phyloP scores from a whole-genome alignment of 2,113 vertebrate species.

The Bos indicus region DNA sequence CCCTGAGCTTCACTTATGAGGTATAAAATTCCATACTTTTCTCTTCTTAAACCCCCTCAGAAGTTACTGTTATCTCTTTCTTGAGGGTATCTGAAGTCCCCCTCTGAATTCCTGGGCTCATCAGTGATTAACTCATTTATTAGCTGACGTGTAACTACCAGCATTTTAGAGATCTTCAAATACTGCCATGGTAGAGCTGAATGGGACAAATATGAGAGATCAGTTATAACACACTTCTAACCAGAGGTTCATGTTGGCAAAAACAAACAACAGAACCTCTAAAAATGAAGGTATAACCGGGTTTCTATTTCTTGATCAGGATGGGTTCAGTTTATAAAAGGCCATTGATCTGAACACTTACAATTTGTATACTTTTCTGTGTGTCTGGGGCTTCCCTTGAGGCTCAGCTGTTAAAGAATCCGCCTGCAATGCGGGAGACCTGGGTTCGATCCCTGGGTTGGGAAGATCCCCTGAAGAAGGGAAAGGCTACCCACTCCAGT shows the following conservation, averaged over 20 bases:
- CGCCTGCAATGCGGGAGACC: not conserved
- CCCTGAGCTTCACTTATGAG: not conserved
- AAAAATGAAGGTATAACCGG: not conserved
- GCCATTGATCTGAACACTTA: not conserved
- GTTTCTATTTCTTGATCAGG: not conserved
- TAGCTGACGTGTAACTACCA: not conserved
- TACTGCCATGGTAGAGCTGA: not conserved
- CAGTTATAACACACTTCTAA: not conserved
- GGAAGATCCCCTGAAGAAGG: not conserved
- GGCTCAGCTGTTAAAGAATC: not conserved
- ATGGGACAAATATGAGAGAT: not conserved
- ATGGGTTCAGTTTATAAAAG: not conserved
- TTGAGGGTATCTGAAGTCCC: not conserved
- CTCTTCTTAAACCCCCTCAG: not conserved
- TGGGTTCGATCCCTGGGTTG: not conserved
- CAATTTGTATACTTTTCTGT: not conserved
- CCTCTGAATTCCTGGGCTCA: not conserved
- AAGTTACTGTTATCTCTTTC: not conserved
- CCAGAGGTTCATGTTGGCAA: not conserved
- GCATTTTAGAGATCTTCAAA: not conserved
- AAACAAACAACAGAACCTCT: conserved; percentile 3
- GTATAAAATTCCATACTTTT: not conserved
- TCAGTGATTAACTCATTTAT: not conserved
- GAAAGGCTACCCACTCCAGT: not conserved
- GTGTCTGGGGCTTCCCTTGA: not conserved